phyloP scores from a whole-genome alignment of 2,113 vertebrate genomes.

The Oceanites oceanicus region DNA sequence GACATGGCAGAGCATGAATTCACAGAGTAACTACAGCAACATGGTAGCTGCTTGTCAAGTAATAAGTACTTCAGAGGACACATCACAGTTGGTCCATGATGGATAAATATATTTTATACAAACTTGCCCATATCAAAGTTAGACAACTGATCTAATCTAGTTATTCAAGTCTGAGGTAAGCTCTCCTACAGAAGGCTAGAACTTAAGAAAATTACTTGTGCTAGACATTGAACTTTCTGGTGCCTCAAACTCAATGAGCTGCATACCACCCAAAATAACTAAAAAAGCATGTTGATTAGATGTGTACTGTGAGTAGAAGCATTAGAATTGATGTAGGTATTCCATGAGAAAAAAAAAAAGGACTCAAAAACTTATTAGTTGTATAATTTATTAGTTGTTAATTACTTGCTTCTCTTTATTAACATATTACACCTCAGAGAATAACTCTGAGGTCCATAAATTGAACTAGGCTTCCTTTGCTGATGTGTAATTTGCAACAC shows the following conservation, averaged over 20 bases:
- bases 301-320: background rate
- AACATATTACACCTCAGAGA: constrained; percentile 38
- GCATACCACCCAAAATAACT: background rate
- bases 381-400: constrained; percentile 54
- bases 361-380: constrained; percentile 20
- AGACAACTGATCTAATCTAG: background rate
- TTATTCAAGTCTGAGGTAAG: background rate
- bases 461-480: constrained; percentile 33
- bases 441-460: constrained; percentile 42
- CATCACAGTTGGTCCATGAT: background rate
- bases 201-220: background rate
- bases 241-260: background rate
- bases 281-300: background rate
- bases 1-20: fast-evolving
- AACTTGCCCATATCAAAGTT: background rate
- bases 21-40: background rate
- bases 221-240: background rate
- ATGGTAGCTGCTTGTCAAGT: background rate
- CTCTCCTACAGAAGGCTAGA: background rate
- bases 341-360: background rate
- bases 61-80: background rate
- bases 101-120: background rate
- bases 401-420: constrained; percentile 57
- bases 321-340: background rate
- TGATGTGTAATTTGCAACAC: constrained; percentile 39